Percentiles rank a stretch among this genome's conserved stretches.
phyloP scores from a whole-genome alignment of 2,888 invertebrate genomes.

The Plagodis dolabraria region DNA sequence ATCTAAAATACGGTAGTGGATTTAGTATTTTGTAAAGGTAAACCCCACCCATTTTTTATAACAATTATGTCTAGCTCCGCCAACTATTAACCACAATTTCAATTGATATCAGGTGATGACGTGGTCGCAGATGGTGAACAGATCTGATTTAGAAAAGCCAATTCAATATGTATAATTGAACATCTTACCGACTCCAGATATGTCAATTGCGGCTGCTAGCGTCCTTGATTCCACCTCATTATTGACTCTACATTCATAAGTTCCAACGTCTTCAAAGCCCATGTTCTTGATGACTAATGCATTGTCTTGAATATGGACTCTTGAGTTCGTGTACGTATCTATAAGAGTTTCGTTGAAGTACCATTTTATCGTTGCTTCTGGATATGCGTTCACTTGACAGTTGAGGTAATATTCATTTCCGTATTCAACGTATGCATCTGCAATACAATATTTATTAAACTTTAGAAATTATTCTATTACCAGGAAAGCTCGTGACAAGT shows the following conservation, averaged over 20 bases:
- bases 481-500: no score
- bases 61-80: no score
- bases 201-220: conserved; percentile 49
- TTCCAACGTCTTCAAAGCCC: conserved; percentile 57
- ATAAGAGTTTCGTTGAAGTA: conserved; percentile 58
- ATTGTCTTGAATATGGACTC: conserved; percentile 47
- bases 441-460: conserved; percentile 19
- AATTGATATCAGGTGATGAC: no score
- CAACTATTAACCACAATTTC: no score
- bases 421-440: conserved; percentile 65
- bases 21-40: no score
- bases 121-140: no score
- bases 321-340: conserved; percentile 41
- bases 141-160: no score
- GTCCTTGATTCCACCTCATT: conserved; percentile 50
- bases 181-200: conserved; percentile 68
- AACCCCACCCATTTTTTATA: no score
- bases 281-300: conserved; percentile 60
- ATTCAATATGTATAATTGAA: no score
- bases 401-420: conserved; percentile 55
- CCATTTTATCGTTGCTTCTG: conserved; percentile 64
- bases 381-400: conserved; percentile 67
- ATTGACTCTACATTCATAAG: conserved; percentile 58
- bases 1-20: no score
- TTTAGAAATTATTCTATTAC: no score